Evolutionary conservation across 37 sponge, comb jelly and placozoan genomes (phyloP).

Genomic region (Geodia barretti): DNA sequence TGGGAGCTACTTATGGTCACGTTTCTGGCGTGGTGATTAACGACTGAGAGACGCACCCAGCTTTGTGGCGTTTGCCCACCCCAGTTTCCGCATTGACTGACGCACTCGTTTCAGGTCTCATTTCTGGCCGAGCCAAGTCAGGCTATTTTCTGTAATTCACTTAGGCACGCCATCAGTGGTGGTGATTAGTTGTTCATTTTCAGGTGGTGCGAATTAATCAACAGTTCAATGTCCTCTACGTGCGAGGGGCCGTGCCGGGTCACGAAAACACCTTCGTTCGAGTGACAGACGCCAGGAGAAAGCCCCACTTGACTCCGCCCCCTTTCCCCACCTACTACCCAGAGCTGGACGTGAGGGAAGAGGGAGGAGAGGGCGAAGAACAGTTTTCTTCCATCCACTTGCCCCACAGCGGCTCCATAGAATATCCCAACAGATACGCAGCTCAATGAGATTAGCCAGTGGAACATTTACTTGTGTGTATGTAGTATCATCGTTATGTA

Average conservation of each 20-base stretch:
- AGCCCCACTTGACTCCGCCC: slow-evolving; percentile 32
- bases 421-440: slow-evolving; percentile 17
- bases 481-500: too few species aligned
- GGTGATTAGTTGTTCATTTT: neutral
- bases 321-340: slow-evolving; percentile 77
- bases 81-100: too few species aligned
- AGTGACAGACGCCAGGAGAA: slow-evolving; percentile 71
- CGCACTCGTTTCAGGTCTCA: too few species aligned
- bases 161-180: neutral
- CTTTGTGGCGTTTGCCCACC: too few species aligned
- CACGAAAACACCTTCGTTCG: slow-evolving; percentile 55
- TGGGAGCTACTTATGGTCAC: too few species aligned
- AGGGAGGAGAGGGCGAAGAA: slow-evolving; percentile 55
- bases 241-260: slow-evolving; percentile 84
- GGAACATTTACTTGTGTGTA: too few species aligned
- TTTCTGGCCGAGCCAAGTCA: too few species aligned
- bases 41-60: too few species aligned
- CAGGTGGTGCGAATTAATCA: slow-evolving; percentile 85
- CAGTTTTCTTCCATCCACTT: slow-evolving; percentile 57
- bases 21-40: too few species aligned
- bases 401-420: slow-evolving; percentile 38
- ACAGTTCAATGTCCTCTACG: slow-evolving; percentile 78
- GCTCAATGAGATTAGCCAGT: too few species aligned
- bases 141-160: too few species aligned
- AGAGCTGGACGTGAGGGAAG: neutral